Evolutionary conservation across 2,797 vertebrate genomes (phyloP), one percentile per base, ranked within the genome.

Genomic region (Sebastes steindachneri): DNA sequence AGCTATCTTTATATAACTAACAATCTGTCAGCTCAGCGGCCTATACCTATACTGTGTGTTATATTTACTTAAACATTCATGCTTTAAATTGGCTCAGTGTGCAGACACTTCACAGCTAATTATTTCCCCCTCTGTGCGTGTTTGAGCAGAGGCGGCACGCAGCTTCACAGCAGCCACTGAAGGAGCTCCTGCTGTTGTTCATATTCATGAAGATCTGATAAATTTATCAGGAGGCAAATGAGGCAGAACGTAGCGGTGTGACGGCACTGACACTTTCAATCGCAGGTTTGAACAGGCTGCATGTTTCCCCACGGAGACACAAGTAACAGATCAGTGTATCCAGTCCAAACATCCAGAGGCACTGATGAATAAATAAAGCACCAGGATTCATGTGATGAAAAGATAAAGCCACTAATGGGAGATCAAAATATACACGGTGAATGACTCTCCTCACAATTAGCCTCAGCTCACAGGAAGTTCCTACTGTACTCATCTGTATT

Each of bases 181-280:
- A 26, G 25, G 66, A 58, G 29, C 67, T 62, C 62, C 68, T 59
- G 62, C 37, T 65, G 66, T 65, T 67, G 14, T 68, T 68, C 10
- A 12, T 71, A 59, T 60, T 31, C 55, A 60, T 48, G 55, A 29
- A 29, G 69, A 57, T 14, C n/a, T 84, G 73, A 80, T 80, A 54
- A 68, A 84, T 84, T 31, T 58, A 69, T 84, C 77, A 73, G n/a
- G 3, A 63, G 64, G 26, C 53, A 80, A 84, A 84, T 64, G 73
- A 80, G 73, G 77, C 73, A 63, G 63, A 51, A 11, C n/a, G 41
- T 51, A 15, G 53, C 26, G 25, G 45, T 23, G 57, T 45, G 76
- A 78, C 23, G 21, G 9, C 68, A 2, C 53, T 17, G 21, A 17
- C 26, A 2, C 33, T 57, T 69, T 26, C 25, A 33, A 33, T 57